Evolutionary conservation across 2,113 vertebrate species (phyloP), one percentile per base, ranked within the genome.

Genomic region (Gavia stellata): DNA sequence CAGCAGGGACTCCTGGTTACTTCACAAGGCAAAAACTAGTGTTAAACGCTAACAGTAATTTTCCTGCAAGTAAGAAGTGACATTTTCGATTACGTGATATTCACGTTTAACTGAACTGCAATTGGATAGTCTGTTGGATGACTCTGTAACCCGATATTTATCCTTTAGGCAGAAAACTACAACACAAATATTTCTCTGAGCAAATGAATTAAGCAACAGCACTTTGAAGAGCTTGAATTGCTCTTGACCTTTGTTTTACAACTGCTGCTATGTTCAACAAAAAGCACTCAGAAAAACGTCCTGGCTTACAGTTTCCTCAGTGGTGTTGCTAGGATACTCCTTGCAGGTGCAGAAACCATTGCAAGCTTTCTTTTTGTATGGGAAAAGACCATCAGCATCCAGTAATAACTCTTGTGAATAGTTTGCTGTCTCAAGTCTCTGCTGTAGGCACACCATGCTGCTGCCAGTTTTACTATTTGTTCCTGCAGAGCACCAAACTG

Each of bases 201-300:
- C 79, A 93, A 87, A 81, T 70, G 40, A 86, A 91, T 74, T 66
- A 84, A 88, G 71, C 71, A 91, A 65, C 50, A 55, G 59, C 16
- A 25, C 82, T 94, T 81, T 78, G 52, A 93, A 86, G 81, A 94
- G 70, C 53, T 94, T 85, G 68, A 91, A 92, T 94, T 90, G 71
- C 95, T 82, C 85, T 89, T 96, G 96, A 96, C 97, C 93, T 97
- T 96, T 96, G 86, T 94, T 96, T 97, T 94, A 96, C 92, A 94
- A 84, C 45, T 88, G 78, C 80, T 89, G 71, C 86, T 77, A 45
- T 26, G 68, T 72, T 92, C 87, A 93, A 96, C 87, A 95, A 91
- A 94, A 96, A 90, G 63, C 85, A 65, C 91, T 94, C 61, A 72
- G 83, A 95, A 82, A 91, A 77, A 88, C 62, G 44, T 86, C 81